Evolutionary conservation across 2,113 vertebrate species (phyloP).

Genomic region (Microcebus jonahi): DNA sequence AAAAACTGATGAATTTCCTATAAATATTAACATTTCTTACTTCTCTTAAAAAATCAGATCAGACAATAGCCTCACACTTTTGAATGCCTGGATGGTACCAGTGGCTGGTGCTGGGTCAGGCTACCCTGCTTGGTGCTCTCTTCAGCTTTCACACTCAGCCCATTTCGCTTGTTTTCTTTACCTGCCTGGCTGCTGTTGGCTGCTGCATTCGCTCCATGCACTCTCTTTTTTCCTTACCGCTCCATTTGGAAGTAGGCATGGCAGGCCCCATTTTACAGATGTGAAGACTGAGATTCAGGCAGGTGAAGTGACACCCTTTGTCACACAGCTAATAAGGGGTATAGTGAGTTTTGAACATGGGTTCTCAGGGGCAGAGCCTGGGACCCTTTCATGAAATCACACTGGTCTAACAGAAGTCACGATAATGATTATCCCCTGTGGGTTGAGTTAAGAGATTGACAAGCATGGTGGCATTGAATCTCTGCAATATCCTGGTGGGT

Average conservation of each 20-base stretch:
- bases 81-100: neutral
- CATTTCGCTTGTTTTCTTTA: neutral
- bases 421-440: neutral
- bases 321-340: neutral
- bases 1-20: neutral
- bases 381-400: neutral
- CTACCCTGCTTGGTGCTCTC: neutral
- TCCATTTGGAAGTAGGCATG: neutral
- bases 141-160: neutral
- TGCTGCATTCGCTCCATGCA: rapidly evolving
- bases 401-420: neutral
- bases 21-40: neutral
- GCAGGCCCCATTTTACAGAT: neutral
- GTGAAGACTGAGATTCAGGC: neutral
- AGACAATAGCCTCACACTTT: neutral
- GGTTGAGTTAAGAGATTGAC: neutral
- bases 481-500: neutral
- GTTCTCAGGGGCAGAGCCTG: neutral
- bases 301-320: neutral
- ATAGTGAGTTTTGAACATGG: neutral
- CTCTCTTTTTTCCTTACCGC: neutral
- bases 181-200: neutral
- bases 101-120: rapidly evolving
- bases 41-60: neutral
- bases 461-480: neutral